These are phyloP conservation scores for Melieria crassipennis DNA, from an alignment of 2,888 invertebrate genomes.

Conservation along the genomic window DNA sequence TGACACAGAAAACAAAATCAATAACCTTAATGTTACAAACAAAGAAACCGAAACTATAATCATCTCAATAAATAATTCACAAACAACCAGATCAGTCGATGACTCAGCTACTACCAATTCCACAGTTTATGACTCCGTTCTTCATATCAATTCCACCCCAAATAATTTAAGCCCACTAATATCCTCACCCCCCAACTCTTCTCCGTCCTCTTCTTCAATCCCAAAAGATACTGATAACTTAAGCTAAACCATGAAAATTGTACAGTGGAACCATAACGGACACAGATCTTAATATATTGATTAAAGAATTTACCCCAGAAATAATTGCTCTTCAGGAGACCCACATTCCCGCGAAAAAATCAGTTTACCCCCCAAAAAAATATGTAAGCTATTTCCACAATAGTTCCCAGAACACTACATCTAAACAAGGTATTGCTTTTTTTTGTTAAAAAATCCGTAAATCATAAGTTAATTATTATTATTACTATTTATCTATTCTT, in stretches of 20 bases:
- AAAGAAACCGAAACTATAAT: slow-evolving; percentile 3
- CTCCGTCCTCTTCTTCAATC: no score
- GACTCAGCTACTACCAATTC: not conserved
- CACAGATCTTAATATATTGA: not conserved
- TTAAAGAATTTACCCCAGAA: slow-evolving; percentile 1
- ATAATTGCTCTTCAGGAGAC: not conserved
- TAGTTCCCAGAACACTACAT: slow-evolving; percentile 6
- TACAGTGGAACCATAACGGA: not conserved
- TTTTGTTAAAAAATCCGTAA: slow-evolving; percentile 13
- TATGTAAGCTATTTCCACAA: slow-evolving; percentile 7
- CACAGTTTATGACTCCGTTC: not conserved
- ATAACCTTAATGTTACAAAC: not conserved
- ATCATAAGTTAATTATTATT: slow-evolving; percentile 14
- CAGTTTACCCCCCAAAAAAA: not conserved
- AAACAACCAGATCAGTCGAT: not conserved
- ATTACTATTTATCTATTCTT: no score
- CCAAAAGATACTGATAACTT: no score
- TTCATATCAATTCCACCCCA: no score
- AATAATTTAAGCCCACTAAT: no score
- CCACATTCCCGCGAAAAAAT: not conserved
- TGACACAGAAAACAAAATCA: not conserved
- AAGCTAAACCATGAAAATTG: not conserved
- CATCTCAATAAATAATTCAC: not conserved
- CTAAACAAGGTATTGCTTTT: slow-evolving; percentile 11
- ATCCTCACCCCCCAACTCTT: no score